These are phyloP conservation scores for Peribatodes rhomboidaria DNA, from an alignment of 2,888 invertebrate genomes.

Conservation along the genomic window DNA sequence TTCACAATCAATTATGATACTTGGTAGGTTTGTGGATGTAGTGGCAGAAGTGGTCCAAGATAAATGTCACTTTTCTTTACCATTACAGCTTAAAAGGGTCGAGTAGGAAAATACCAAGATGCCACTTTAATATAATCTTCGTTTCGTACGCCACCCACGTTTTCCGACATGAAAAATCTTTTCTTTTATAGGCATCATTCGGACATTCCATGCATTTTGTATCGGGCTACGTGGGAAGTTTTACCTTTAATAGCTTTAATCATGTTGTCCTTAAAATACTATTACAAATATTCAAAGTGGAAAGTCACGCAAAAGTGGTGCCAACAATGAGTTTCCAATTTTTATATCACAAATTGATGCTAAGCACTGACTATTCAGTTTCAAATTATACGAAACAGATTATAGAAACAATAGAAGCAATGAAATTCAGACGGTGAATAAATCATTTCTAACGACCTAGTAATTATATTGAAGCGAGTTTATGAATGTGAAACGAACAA, in stretches of 20 bases:
- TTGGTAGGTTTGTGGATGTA: constrained; percentile 6
- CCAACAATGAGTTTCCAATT: neutral
- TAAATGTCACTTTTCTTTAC: constrained; percentile 21
- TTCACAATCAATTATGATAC: constrained; percentile 32
- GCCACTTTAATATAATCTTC: neutral
- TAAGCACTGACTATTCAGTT: constrained; percentile 12
- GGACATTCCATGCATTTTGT: constrained; percentile 8
- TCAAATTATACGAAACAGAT: constrained; percentile 23
- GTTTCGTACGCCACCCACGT: constrained; percentile 15
- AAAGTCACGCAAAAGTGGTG: neutral
- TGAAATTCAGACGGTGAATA: constrained; percentile 29
- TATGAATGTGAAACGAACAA: constrained; percentile 36
- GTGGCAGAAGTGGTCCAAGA: constrained; percentile 16
- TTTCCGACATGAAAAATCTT: constrained; percentile 17
- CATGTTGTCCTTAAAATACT: too few species aligned
- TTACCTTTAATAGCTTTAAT: neutral
- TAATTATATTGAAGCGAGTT: constrained; percentile 34
- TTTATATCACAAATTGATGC: constrained; percentile 1
- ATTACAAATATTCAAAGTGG: too few species aligned
- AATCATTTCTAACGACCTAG: constrained; percentile 36
- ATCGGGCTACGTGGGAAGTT: neutral
- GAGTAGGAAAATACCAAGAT: constrained; percentile 7
- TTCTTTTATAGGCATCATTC: constrained; percentile 14
- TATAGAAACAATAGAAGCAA: constrained; percentile 28
- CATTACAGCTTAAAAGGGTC: constrained; percentile 16